Percentiles rank a stretch among this genome's conserved stretches.
Conservation (phyloP, 2,797 vertebrate genomes). For the Ateles fusciceps region DNA sequence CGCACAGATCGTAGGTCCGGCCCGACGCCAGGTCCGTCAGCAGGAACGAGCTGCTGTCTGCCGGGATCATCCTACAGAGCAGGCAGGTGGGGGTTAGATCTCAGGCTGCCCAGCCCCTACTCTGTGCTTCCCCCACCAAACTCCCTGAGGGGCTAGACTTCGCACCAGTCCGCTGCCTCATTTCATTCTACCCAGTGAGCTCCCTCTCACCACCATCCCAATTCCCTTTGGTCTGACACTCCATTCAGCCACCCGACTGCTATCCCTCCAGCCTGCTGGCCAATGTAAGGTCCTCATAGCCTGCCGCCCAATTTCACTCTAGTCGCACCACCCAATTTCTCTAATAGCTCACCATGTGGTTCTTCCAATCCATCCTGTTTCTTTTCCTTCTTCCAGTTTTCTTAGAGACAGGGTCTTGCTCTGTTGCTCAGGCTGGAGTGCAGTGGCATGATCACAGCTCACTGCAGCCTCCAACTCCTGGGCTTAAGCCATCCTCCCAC, state of each 20-base stretch:
- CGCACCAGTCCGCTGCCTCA: not conserved
- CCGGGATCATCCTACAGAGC: slow-evolving; percentile 78
- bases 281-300: not conserved
- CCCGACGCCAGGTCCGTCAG: slow-evolving; percentile 79
- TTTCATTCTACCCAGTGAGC: not conserved
- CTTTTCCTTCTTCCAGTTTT: not conserved
- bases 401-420: not conserved
- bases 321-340: not conserved
- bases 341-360: not conserved
- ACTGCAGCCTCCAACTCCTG: not conserved
- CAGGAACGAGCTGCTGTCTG: slow-evolving; percentile 78
- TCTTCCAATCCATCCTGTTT: not conserved
- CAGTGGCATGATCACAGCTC: not conserved
- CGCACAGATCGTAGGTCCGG: slow-evolving; percentile 81
- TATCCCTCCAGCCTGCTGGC: not conserved
- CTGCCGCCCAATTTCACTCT: not conserved
- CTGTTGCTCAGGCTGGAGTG: not conserved
- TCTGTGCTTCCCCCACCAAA: not conserved
- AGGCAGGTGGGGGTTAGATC: slow-evolving; percentile 37
- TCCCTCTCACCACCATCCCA: not conserved
- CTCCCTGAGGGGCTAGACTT: not conserved
- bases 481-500: not conserved
- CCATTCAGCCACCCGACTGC: not conserved
- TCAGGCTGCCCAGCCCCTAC: not conserved
- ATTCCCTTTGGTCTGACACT: not conserved